These are phyloP conservation scores for Drosophila kanapiae DNA, from an alignment of 1,140 invertebrate genomes.

Conservation along the genomic window DNA sequence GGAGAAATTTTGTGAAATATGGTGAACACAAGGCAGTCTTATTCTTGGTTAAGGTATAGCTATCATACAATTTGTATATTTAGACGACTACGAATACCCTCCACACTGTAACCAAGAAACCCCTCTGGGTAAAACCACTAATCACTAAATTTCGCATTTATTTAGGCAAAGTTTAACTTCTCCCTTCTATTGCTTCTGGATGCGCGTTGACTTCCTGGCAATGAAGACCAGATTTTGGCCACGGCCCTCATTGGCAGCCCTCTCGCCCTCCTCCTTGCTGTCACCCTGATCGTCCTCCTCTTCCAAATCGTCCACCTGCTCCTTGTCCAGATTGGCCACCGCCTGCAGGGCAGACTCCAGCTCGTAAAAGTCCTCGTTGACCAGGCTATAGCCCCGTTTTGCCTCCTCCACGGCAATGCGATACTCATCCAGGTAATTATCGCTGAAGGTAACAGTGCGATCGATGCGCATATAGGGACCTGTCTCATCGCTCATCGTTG, in stretches of 20 bases:
- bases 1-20: no score
- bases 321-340: conserved; percentile 21
- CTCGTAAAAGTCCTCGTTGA: conserved; percentile 80
- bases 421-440: conserved; percentile 80
- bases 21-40: no score
- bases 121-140: background rate
- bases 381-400: conserved; percentile 64
- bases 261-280: conserved; percentile 28
- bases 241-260: conserved; percentile 39
- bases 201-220: conserved; percentile 61
- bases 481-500: conserved; percentile 71
- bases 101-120: background rate
- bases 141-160: conserved; percentile 1
- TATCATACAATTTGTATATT: background rate
- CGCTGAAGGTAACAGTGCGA: conserved; percentile 62
- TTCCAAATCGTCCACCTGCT: background rate
- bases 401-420: conserved; percentile 66
- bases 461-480: conserved; percentile 79
- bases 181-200: conserved; percentile 25
- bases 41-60: background rate
- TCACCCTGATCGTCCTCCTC: conserved; percentile 39
- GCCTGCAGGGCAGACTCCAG: conserved; percentile 53
- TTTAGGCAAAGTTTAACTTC: background rate
- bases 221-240: conserved; percentile 71
- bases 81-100: no score